Conservation (phyloP, 2,797 vertebrate species). For the Muraenolepis orangiensis region DNA sequence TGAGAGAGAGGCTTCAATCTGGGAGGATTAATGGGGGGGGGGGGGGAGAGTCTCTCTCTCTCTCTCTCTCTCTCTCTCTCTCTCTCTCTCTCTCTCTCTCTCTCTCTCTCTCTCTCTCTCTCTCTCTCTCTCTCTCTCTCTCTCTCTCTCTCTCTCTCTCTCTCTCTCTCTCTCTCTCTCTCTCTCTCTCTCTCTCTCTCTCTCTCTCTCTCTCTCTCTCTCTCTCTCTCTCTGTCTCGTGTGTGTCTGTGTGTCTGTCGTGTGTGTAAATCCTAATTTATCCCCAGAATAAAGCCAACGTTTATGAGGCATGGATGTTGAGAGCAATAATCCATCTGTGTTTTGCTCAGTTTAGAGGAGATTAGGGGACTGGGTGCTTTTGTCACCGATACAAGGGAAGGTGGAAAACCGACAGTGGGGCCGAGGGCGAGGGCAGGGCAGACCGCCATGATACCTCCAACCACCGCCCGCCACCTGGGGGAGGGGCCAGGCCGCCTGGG, state of each 20-base stretch:
- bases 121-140: slow-evolving; percentile 55
- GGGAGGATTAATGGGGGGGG: slow-evolving; percentile 81
- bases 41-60: slow-evolving; percentile 59
- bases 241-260: too few species aligned
- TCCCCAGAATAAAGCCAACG: slow-evolving; percentile 73
- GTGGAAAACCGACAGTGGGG: slow-evolving; percentile 47
- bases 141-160: slow-evolving; percentile 51
- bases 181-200: slow-evolving; percentile 49
- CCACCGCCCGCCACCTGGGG: background rate
- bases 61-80: slow-evolving; percentile 6
- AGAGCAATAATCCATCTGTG: slow-evolving; percentile 76
- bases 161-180: slow-evolving; percentile 35
- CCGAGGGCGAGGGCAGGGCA: slow-evolving; percentile 9
- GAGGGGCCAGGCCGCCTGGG: slow-evolving; percentile 36
- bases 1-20: slow-evolving; percentile 74
- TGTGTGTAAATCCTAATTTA: slow-evolving; percentile 86
- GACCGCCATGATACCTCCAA: background rate
- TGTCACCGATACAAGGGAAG: slow-evolving; percentile 65
- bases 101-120: slow-evolving; percentile 48
- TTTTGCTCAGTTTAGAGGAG: slow-evolving; percentile 76
- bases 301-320: slow-evolving; percentile 72
- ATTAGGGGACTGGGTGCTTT: slow-evolving; percentile 74
- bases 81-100: slow-evolving; percentile 33
- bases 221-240: slow-evolving; percentile 67
- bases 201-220: slow-evolving; percentile 18